Evolutionary conservation across 2,888 invertebrate genomes (phyloP), one percentile per base, ranked within the genome.

Genomic region (Stenoptilia bipunctidactyla): DNA sequence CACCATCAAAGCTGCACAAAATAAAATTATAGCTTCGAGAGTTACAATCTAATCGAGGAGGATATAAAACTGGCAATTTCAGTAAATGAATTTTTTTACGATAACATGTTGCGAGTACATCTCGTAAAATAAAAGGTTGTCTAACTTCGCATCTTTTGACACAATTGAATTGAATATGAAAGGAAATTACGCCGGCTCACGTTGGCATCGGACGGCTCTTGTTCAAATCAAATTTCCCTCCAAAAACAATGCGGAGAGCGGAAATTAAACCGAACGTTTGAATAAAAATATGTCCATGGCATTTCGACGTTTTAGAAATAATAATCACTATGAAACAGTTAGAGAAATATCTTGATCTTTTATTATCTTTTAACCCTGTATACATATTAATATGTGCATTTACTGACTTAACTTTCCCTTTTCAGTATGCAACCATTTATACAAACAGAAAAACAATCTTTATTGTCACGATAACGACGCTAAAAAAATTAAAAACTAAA

Each of bases 171-270:
- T 74, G 61, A 72, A 74, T 71, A 64, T 68, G 58, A 68, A 62
- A 76, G 80, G 79, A 80, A 80, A 79, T 80, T 72, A 76, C 68
- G 61, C 58, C 64, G 63, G 66, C 61, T 63, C 69, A 64, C 70
- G 72, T 67, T 70, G 67, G 61, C 59, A 20, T 20, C 20, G 20
- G 64, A 60, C 51, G 61, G 61, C 66, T 67, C 63, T 68, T 63
- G 61, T 67, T 64, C 64, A 69, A 69, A 76, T 20, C 20, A 20
- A 20, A 20, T 20, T 20, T 20, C 20, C 20, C 20, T 20, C 20
- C 20, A 8, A 20, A 20, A 13, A 5, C 13, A 14, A 20, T 5
- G 20, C 20, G n/a, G n/a, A 5, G 8, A 8, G 12, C 43, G 27
- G 33, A 34, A 37, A 37, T 35, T 9, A 20, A 20, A 20, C 3